Evolutionary conservation across 2,113 vertebrate species (phyloP), one percentile per base, ranked within the genome.

Genomic region (Ciconia stormi): DNA sequence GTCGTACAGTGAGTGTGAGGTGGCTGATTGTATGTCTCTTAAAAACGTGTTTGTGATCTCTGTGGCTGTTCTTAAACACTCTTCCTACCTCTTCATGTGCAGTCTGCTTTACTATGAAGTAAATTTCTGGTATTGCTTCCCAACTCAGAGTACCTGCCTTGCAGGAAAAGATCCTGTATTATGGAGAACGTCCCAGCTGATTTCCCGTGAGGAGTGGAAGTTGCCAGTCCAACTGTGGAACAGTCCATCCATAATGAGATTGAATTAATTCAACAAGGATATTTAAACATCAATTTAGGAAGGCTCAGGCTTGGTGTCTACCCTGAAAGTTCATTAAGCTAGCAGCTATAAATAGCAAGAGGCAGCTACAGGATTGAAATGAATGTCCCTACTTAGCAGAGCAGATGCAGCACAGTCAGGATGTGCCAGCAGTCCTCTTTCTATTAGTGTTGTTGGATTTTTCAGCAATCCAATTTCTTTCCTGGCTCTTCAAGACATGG

Each of bases 321-420:
- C 63, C 61, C 82, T 58, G 34, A 5, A 90, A 81, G 82, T 92
- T 93, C 89, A 26, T 92, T 93, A 91, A 92, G 56, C 44, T 29
- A 26, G 29, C 25, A n/a, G 49, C 91, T 93, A 47, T 90, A 94
- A 96, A 95, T 86, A 93, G 88, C 70, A 21, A 13, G 90, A 80
- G 82, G 16, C 46, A 52, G 65, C 78, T 52, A 12, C 53, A n/a
- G 76, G 82, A 46, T 47, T 36, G 90, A 86, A 82, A 94, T 91
- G 49, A 65, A 73, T 46, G 79, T 59, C 25, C 58, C 85, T 91
- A 34, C 85, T 83, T 93, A 90, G 92, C 67, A 26, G 53, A 88
- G 66, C 70, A 90, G 92, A 85, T 90, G 84, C 82, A 65, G 66
- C 66, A 5, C 30, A 10, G 74, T 25, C 56, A 38, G 49, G 44